Evolutionary conservation across 2,888 invertebrate species (phyloP).

Genomic region (Campoletis raptor): DNA sequence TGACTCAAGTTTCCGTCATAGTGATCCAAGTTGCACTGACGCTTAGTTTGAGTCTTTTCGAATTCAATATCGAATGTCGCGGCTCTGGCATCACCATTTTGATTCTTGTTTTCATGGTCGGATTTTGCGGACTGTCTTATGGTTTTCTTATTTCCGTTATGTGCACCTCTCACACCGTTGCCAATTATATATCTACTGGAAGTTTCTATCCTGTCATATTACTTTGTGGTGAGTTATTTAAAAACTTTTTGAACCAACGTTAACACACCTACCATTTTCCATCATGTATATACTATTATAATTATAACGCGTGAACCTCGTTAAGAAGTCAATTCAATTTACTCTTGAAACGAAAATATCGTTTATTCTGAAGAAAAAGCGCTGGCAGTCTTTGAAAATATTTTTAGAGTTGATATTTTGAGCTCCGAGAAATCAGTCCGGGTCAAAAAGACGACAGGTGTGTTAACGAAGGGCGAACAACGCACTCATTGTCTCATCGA

Average conservation of each 20-base stretch:
- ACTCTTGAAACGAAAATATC: too few relatives aligned
- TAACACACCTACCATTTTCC: too few relatives aligned
- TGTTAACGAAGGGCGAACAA: background rate
- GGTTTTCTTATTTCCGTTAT: slow-evolving; percentile 93
- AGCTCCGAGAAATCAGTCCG: too few relatives aligned
- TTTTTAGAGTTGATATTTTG: too few relatives aligned
- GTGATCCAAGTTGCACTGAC: slow-evolving; percentile 89
- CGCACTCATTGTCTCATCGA: background rate
- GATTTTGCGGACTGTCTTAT: slow-evolving; percentile 94
- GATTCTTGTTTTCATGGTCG: slow-evolving; percentile 89
- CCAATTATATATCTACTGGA: slow-evolving; percentile 94
- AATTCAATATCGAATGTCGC: slow-evolving; percentile 87
- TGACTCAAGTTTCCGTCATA: slow-evolving; percentile 91
- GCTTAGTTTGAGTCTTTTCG: slow-evolving; percentile 87
- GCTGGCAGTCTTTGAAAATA: too few relatives aligned
- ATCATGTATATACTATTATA: too few relatives aligned
- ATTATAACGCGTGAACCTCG: too few relatives aligned
- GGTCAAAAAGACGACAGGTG: too few relatives aligned
- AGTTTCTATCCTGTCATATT: slow-evolving; percentile 96
- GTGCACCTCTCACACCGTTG: slow-evolving; percentile 91
- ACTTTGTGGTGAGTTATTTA: slow-evolving; percentile 90
- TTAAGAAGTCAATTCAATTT: too few relatives aligned
- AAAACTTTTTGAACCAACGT: background rate
- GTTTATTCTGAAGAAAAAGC: too few relatives aligned
- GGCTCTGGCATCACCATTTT: slow-evolving; percentile 88